These are phyloP conservation scores for Carapus acus DNA, from an alignment of 2,797 vertebrate species.

Conservation along the genomic window DNA sequence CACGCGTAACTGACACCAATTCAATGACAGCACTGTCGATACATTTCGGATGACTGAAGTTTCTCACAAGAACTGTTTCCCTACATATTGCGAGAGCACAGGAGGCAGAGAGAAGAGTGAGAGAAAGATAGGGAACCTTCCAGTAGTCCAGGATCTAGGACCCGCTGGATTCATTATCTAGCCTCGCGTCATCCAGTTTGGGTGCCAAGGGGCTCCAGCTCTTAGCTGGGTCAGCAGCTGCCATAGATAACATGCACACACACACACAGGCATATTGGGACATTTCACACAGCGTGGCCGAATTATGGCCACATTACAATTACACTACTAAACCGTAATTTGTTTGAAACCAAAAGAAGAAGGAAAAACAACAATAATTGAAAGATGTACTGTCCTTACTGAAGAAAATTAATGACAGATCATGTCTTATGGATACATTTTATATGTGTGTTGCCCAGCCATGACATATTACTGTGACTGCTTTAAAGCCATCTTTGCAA, in stretches of 20 bases:
- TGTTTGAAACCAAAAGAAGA: too few relatives aligned
- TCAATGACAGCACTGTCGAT: too few relatives aligned
- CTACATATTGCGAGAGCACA: slow-evolving; percentile 65
- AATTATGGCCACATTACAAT: slow-evolving; percentile 63
- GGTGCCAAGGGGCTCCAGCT: slow-evolving; percentile 92
- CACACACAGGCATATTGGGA: slow-evolving; percentile 92
- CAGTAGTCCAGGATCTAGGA: slow-evolving; percentile 97
- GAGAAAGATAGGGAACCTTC: slow-evolving; percentile 92
- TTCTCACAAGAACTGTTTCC: slow-evolving; percentile 56
- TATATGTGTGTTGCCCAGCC: not conserved
- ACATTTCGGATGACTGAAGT: slow-evolving; percentile 45
- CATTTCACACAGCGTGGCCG: slow-evolving; percentile 84
- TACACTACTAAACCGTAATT: too few relatives aligned
- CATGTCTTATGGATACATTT: slow-evolving; percentile 12
- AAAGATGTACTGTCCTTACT: too few relatives aligned
- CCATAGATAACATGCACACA: slow-evolving; percentile 97
- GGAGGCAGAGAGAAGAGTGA: slow-evolving; percentile 65
- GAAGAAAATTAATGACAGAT: slow-evolving; percentile 7
- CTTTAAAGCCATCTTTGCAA: not conserved
- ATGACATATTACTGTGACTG: not conserved
- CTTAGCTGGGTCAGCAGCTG: slow-evolving; percentile 95
- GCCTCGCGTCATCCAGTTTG: slow-evolving; percentile 92
- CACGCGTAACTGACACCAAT: slow-evolving; percentile 34
- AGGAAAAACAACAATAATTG: too few relatives aligned
- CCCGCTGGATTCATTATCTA: slow-evolving; percentile 94